These are phyloP conservation scores for Myiozetetes cayanensis DNA, from an alignment of 2,113 vertebrate genomes.

Conservation along the genomic window DNA sequence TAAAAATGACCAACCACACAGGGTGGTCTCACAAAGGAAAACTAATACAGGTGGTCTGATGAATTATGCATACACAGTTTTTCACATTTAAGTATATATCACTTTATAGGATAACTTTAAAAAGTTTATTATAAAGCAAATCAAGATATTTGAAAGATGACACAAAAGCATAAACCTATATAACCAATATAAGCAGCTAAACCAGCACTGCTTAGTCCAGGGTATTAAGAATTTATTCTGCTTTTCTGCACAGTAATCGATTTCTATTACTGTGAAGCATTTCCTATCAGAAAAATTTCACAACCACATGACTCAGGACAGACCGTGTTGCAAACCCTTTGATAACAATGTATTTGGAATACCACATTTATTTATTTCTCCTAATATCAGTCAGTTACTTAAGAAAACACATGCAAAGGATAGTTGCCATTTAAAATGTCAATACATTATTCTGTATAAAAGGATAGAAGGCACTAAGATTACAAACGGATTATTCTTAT, in stretches of 20 bases:
- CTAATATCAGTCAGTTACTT: background rate
- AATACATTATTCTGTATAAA: background rate
- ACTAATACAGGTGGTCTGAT: background rate
- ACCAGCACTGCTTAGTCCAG: background rate
- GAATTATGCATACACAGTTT: background rate
- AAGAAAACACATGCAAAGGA: background rate
- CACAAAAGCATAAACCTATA: constrained; percentile 13
- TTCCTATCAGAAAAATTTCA: background rate
- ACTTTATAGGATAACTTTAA: background rate
- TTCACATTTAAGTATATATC: background rate
- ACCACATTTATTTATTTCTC: background rate
- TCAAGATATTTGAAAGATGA: background rate
- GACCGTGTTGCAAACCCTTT: background rate
- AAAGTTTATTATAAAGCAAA: background rate
- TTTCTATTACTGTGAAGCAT: background rate
- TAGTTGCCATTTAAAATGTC: background rate
- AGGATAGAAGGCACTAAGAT: background rate
- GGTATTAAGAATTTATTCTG: background rate
- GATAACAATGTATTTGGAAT: background rate
- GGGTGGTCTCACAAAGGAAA: background rate
- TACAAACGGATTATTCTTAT: background rate
- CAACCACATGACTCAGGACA: background rate
- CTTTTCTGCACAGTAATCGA: background rate
- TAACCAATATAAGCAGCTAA: constrained; percentile 2
- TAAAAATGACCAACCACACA: accelerated